Conservation (phyloP, 1,140 invertebrate genomes). For the Diplogasteroides magnus region DNA sequence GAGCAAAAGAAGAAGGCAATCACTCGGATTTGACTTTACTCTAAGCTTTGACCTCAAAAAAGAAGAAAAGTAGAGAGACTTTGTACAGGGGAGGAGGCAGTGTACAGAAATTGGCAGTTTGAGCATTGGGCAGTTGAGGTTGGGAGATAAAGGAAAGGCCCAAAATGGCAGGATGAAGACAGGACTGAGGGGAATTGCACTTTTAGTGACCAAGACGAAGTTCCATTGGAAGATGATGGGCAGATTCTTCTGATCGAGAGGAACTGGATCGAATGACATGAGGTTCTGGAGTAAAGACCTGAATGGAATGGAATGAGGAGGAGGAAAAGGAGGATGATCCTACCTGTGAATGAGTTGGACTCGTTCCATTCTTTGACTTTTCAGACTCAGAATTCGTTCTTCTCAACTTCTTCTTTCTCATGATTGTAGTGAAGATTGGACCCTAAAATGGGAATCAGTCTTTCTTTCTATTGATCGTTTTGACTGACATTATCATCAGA, state of each 20-base stretch:
- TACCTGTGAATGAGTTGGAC: not conserved
- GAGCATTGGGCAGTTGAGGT: too few relatives aligned
- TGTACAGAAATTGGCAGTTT: too few relatives aligned
- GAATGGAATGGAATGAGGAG: constrained; percentile 9
- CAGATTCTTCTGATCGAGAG: constrained; percentile 14
- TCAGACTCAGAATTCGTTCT: constrained; percentile 30
- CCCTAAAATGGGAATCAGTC: constrained; percentile 16
- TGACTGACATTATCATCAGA: constrained; percentile 9
- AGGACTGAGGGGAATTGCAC: not conserved
- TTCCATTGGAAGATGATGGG: constrained; percentile 14
- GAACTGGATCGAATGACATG: constrained; percentile 23
- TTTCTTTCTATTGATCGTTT: constrained; percentile 5
- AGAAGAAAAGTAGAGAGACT: too few relatives aligned
- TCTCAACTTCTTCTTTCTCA: constrained; percentile 36
- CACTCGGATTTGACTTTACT: too few relatives aligned
- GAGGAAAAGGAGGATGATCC: not conserved
- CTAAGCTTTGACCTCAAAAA: too few relatives aligned
- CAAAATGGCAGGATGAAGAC: too few relatives aligned
- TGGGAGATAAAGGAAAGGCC: too few relatives aligned
- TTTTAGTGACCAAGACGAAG: constrained; percentile 15
- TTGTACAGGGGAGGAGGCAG: too few relatives aligned
- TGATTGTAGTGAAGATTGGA: constrained; percentile 39
- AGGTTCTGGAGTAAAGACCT: constrained; percentile 9
- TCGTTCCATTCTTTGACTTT: not conserved
- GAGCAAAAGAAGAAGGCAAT: too few relatives aligned